Conservation (phyloP, 2,113 vertebrate genomes). For the Andinoacara biseriatus region DNA sequence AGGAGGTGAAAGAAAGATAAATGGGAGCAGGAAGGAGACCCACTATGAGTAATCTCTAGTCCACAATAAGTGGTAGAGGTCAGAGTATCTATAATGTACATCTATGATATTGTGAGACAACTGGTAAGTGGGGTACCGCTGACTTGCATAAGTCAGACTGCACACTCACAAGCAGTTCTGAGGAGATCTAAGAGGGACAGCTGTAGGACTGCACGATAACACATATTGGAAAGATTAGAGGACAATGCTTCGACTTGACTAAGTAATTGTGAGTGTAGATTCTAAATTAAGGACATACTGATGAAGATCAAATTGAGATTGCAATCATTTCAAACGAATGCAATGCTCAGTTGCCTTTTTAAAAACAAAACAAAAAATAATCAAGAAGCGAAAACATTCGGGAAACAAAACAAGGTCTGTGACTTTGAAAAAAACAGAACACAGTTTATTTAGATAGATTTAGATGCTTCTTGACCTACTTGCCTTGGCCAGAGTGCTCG, state of each 20-base stretch:
- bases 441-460: background rate
- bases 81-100: constrained; percentile 57
- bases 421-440: background rate
- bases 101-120: constrained; percentile 58
- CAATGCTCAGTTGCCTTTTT: background rate
- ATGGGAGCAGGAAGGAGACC: constrained; percentile 70
- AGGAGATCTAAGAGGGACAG: background rate
- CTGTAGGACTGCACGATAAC: background rate
- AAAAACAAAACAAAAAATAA: background rate
- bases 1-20: constrained; percentile 63
- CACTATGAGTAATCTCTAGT: constrained; percentile 62
- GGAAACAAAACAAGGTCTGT: background rate
- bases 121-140: constrained; percentile 21
- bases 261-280: background rate
- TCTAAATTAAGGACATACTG: background rate
- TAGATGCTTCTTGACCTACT: background rate
- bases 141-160: constrained; percentile 7
- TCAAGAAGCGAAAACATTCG: background rate
- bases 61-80: constrained; percentile 56
- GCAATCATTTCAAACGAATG: background rate
- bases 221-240: background rate
- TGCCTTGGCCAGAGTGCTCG: background rate
- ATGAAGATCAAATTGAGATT: background rate
- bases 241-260: background rate
- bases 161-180: background rate